phyloP scores from a whole-genome alignment of 2,113 vertebrate species.

The Pandion haliaetus region DNA sequence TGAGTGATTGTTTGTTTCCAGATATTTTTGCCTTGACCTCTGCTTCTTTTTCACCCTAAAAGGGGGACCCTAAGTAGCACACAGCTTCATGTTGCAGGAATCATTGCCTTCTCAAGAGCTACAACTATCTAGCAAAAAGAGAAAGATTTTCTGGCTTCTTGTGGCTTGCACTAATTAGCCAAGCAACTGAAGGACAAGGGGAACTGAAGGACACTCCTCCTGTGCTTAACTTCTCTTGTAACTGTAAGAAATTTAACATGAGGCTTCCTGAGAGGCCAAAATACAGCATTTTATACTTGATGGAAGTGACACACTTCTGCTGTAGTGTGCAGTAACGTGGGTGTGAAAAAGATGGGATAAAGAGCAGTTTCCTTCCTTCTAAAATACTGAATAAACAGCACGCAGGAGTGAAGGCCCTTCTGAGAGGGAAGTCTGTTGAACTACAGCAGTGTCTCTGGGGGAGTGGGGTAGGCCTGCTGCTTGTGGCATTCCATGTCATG shows the following conservation, averaged over 20 bases:
- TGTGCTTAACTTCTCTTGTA: background rate
- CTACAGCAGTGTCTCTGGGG: background rate
- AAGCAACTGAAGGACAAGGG: background rate
- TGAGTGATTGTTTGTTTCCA: slow-evolving; percentile 5
- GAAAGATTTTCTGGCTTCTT: background rate
- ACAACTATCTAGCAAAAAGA: background rate
- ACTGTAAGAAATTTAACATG: background rate
- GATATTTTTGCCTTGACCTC: background rate
- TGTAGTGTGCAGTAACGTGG: background rate
- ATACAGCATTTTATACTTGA: background rate
- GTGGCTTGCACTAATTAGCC: background rate
- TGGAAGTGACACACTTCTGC: background rate
- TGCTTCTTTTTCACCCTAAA: background rate
- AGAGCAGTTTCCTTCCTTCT: background rate
- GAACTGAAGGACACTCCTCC: background rate
- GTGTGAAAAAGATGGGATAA: background rate
- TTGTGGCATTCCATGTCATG: background rate
- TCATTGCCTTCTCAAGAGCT: background rate
- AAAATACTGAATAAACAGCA: background rate
- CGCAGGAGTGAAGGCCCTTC: background rate
- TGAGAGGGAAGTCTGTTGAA: background rate
- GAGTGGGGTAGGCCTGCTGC: background rate
- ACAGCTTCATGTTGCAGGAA: background rate
- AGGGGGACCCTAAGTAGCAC: background rate
- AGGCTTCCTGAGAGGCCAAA: background rate